phyloP scores from a whole-genome alignment of 2,888 invertebrate genomes.

The Gastrophysa polygoni region DNA sequence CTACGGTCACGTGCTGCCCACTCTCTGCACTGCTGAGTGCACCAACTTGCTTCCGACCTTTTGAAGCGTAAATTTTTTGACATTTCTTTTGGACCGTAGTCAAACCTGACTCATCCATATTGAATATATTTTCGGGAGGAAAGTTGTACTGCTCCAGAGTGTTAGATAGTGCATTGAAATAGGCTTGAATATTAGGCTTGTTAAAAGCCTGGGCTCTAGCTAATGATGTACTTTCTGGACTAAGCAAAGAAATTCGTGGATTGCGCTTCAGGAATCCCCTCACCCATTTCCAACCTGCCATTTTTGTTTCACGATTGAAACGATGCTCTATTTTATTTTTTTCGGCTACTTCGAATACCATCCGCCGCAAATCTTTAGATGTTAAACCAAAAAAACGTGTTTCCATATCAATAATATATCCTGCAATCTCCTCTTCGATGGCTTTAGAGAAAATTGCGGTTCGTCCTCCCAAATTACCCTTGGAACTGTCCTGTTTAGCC shows the following conservation, averaged over 20 bases:
- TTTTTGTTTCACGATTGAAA: no score
- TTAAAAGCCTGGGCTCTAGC: constrained; percentile 27
- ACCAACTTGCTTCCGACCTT: constrained; percentile 52
- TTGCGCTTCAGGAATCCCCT: no score
- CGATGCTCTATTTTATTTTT: no score
- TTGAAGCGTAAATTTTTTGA: constrained; percentile 49
- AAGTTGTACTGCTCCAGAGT: constrained; percentile 24
- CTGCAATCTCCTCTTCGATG: no score
- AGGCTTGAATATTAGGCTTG: constrained; percentile 16
- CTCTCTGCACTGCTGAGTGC: constrained; percentile 46
- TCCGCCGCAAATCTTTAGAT: no score
- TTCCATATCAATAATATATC: no score
- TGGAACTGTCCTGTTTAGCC: constrained; percentile 5
- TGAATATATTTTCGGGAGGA: constrained; percentile 27
- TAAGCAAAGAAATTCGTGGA: no score
- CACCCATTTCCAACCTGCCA: no score
- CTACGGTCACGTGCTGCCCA: constrained; percentile 50
- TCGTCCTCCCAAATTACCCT: constrained; percentile 17
- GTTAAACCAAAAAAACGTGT: no score
- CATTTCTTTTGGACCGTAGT: constrained; percentile 54
- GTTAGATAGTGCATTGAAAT: constrained; percentile 18
- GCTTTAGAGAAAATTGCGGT: neutral
- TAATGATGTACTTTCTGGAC: constrained; percentile 1
- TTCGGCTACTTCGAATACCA: no score
- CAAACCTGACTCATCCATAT: constrained; percentile 53